phyloP scores from a whole-genome alignment of 2,113 vertebrate genomes.

The Gnathonemus echidnorhynchus region DNA sequence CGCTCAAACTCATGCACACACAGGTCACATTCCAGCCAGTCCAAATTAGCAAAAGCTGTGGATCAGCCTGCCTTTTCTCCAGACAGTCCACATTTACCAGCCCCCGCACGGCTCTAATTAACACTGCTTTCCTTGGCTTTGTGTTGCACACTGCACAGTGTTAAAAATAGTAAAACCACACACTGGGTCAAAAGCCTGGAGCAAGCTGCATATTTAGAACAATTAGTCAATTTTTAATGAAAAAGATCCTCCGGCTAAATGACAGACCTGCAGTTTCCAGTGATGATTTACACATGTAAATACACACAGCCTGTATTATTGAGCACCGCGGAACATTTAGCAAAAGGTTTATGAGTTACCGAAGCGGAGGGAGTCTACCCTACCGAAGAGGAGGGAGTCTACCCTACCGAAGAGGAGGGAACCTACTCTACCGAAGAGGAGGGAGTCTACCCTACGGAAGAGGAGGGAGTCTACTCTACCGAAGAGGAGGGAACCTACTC shows the following conservation, averaged over 20 bases:
- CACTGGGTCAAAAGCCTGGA: not conserved
- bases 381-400: too few species aligned
- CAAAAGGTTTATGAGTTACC: not conserved
- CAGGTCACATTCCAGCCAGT: not conserved
- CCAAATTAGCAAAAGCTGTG: not conserved
- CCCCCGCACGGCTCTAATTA: not conserved
- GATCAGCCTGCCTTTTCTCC: not conserved
- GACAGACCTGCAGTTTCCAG: not conserved
- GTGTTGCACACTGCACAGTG: not conserved
- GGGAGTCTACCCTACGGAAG: too few species aligned
- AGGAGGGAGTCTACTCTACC: too few species aligned
- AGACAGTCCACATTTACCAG: not conserved
- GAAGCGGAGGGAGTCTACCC: too few species aligned
- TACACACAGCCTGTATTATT: not conserved
- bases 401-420: too few species aligned
- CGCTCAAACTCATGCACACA: not conserved
- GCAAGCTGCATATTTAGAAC: not conserved
- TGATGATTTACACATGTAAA: not conserved
- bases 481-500: too few species aligned
- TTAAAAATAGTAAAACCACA: not conserved
- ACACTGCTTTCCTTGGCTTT: not conserved
- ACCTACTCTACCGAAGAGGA: too few species aligned
- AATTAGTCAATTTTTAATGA: not conserved
- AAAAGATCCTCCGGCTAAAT: not conserved
- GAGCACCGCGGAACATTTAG: not conserved